Conservation (phyloP, 92 coral and sea anemone genomes). For the Palythoa caribaeorum region DNA sequence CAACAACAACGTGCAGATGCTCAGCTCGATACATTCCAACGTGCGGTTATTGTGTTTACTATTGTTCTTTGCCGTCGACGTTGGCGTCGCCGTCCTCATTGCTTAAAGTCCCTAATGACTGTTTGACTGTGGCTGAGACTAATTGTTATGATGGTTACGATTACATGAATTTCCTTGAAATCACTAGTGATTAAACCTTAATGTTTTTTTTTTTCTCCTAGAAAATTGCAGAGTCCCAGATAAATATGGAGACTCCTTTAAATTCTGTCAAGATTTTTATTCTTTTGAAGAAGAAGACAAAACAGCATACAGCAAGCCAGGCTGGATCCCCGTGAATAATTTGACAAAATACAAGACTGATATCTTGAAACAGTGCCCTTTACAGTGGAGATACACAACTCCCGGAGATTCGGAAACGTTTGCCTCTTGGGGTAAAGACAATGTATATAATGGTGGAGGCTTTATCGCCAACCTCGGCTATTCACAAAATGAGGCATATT, state of each 20-base stretch:
- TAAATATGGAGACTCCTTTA: not conserved
- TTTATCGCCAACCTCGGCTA: constrained; percentile 22
- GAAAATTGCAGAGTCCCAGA: not conserved
- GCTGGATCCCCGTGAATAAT: constrained; percentile 9
- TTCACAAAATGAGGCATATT: not conserved
- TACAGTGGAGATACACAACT: constrained; percentile 21
- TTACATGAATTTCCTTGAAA: no score
- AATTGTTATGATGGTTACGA: no score
- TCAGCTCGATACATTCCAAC: no score
- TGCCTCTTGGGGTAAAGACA: constrained; percentile 1
- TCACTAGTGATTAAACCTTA: not conserved
- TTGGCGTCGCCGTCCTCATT: no score
- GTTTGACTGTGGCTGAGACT: no score
- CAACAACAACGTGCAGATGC: no score
- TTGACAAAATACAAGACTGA: not conserved
- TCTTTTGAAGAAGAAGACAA: constrained; percentile 15
- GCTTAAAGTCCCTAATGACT: no score
- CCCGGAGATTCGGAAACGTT: not conserved
- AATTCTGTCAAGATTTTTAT: constrained; percentile 9
- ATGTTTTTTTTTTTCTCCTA: not conserved
- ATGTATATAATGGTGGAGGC: constrained; percentile 15
- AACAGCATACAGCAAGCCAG: constrained; percentile 1
- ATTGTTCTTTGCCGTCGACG: no score
- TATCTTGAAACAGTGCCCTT: not conserved
- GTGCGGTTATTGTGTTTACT: no score